phyloP scores from a whole-genome alignment of 2,113 vertebrate species.

The Pan troglodytes region DNA sequence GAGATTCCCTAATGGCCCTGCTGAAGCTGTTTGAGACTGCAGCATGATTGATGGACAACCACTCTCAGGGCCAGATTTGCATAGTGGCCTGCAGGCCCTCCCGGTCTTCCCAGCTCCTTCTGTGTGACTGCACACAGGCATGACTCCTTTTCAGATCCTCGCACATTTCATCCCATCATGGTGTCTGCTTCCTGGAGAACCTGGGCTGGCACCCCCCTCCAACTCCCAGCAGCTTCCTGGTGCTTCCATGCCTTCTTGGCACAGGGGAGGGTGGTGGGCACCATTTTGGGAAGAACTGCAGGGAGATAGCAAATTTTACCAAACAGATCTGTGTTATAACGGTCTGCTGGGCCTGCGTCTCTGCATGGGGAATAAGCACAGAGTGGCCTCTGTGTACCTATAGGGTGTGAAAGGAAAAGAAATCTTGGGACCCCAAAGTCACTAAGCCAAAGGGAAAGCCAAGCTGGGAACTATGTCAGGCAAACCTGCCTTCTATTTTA shows the following conservation, averaged over 20 bases:
- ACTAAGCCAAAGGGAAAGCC: too few species aligned
- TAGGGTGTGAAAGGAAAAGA: too few species aligned
- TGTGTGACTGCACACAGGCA: neutral
- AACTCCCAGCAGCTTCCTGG: neutral
- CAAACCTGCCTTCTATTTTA: too few species aligned
- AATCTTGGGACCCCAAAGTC: too few species aligned
- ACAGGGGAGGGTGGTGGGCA: neutral
- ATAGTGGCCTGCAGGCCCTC: neutral
- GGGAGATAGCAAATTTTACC: too few species aligned
- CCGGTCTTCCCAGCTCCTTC: neutral
- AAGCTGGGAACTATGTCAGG: too few species aligned
- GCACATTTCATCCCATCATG: neutral
- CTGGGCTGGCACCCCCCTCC: neutral
- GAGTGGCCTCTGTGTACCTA: too few species aligned
- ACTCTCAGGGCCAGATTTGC: neutral
- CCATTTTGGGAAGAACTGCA: too few species aligned
- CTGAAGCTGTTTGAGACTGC: neutral
- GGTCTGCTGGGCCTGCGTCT: too few species aligned
- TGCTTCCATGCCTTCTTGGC: neutral
- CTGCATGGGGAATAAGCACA: too few species aligned
- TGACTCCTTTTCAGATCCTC: neutral
- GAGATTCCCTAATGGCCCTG: neutral
- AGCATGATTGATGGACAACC: fast-evolving
- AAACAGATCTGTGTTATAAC: too few species aligned
- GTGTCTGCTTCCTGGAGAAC: neutral